Evolutionary conservation across 2,113 vertebrate genomes (phyloP), one percentile per base, ranked within the genome.

Genomic region (Engraulis encrasicolus): DNA sequence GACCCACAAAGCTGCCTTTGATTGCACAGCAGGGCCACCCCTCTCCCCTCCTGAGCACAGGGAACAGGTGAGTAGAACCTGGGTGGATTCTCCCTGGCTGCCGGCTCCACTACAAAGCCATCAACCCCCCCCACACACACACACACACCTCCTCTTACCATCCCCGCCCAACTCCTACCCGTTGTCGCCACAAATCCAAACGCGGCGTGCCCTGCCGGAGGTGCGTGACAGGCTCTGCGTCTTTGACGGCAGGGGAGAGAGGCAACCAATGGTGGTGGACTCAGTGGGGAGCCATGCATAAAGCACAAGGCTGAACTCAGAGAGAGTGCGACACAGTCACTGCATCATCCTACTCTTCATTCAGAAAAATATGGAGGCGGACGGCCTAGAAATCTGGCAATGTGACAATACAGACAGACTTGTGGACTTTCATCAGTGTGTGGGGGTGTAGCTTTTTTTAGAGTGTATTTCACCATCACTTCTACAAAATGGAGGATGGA

Each of bases 21-120:
- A 86, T 79, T 86, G 81, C 52, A 45, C 50, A 48, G 17, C 52
- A 50, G 85, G 88, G n/a, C n/a, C n/a, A n/a, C n/a, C n/a, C n/a
- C n/a, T n/a, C n/a, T n/a, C n/a, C 85, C 88, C 89, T 86, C 61
- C 83, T 88, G 86, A 90, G 85, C 54, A 61, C 54, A 66, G 88
- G 93, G 89, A 92, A 90, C 89, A 93, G 92, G 93, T 93, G 89
- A 91, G 84, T 50, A 6, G 15, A 82, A 27, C 87, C 61, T 58
- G 88, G 31, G 37, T 40, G 34, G 83, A 90, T 66, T 90, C 83
- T 18, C 45, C 19, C 34, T 83, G 54, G 54, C 54, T 83, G 77
- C 48, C 37, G 82, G 84, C 89, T 78, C 77, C 85, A 38, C 81
- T 49, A 54, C 80, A 31, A 52, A 78, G 83, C 78, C 82, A 58